Base-by-base conservation (phyloP, 2,113 vertebrate genomes). In the Cololabis saira region DNA sequence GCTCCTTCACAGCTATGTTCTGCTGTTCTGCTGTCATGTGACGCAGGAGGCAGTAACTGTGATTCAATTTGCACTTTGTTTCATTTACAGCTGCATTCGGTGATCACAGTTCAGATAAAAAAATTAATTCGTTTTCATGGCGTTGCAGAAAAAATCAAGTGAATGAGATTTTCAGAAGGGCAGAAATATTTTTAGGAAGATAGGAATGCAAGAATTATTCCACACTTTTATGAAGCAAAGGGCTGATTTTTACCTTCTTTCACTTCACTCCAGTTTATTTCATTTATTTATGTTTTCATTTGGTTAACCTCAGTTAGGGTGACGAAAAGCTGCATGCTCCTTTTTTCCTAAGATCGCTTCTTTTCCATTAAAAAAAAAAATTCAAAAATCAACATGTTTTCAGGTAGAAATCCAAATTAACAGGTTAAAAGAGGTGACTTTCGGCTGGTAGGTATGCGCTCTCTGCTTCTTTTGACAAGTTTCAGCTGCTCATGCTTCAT, bases 271-370 rank as follows among this genome's bases (percentile, higher is more conserved):
- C 6, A 42, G 19, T 71, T 74, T 74, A 48, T 65, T 59, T 61
- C 18, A 21, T 2, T 51, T 30, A 44, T 61, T 53, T 5, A 66
- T 37, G 27, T 50, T 49, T 51, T 74, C 72, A 66, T 62, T 62
- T 85, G 84, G 85, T 87, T 89, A 87, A 88, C 89, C 79, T 90
- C 85, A 83, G 33, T 11, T 24, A 82, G 69, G 43, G 37, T 59
- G 33, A 68, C 70, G 56, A 48, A 77, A 50, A 67, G 71, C 52
- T 43, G 62, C 65, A 47, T 53, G 30, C 72, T 5, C 16, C 15
- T n/a, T 2, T 22, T 21, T 50, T 5, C 24, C 15, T 16, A 27
- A 2, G 14, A 8, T 6, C 0, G 2, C 16, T n/a, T 30, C 8
- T 10, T 7, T 11, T 10, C 12, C n/a, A 9, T 1, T 9, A 49